Conservation (phyloP, 1,140 invertebrate genomes). For the Oncopeltus fasciatus region DNA sequence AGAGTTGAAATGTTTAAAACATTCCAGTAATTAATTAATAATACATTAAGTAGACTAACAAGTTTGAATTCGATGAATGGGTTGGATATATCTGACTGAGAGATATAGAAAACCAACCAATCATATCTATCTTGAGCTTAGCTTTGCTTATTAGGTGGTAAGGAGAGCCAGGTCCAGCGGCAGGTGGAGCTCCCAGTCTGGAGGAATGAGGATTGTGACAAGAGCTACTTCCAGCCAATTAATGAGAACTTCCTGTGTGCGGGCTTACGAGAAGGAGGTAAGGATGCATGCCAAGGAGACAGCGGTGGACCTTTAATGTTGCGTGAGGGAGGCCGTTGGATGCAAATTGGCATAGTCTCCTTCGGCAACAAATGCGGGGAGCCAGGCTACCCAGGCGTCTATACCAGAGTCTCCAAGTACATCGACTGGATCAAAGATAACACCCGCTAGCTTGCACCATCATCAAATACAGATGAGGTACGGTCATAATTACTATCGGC, state of each 20-base stretch:
- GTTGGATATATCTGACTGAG: no score
- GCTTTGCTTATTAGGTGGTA: conserved; percentile 49
- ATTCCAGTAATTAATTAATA: no score
- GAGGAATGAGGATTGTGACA: conserved; percentile 79
- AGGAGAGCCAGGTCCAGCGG: conserved; percentile 66
- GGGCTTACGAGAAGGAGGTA: conserved; percentile 75
- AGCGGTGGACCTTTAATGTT: conserved; percentile 76
- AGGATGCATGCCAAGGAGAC: conserved; percentile 79
- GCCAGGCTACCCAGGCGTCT: conserved; percentile 70
- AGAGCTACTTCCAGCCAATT: conserved; percentile 82
- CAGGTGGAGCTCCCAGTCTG: conserved; percentile 77
- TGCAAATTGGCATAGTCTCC: conserved; percentile 76
- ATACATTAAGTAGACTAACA: no score
- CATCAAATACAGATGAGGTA: neutral
- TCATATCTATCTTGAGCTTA: no score
- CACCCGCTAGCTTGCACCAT: neutral
- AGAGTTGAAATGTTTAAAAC: no score
- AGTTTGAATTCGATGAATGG: no score
- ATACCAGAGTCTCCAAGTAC: conserved; percentile 49
- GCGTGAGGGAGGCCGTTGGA: conserved; percentile 55
- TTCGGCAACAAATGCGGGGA: conserved; percentile 85
- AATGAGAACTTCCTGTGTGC: conserved; percentile 82
- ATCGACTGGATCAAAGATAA: conserved; percentile 37
- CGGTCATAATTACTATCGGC: neutral
- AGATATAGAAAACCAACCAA: no score